Conservation (phyloP, 1,140 invertebrate species). For the Caenorhabditis briggsae region DNA sequence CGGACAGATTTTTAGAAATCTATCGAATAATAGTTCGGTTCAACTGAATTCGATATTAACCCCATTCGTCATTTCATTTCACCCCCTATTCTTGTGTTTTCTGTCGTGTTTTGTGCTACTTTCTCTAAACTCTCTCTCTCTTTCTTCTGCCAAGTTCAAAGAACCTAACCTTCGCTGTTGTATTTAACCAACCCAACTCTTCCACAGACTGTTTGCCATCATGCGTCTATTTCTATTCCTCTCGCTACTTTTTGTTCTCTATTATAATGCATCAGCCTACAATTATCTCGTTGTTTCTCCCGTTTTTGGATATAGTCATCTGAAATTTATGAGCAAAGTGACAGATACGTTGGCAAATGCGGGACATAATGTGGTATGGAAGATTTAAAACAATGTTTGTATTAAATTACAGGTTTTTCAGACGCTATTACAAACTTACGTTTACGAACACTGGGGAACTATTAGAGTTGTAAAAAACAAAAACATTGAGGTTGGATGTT, state of each 20-base stretch:
- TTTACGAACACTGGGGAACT: slow-evolving; percentile 31
- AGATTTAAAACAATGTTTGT: too few relatives aligned
- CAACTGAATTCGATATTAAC: too few relatives aligned
- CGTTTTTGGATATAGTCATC: slow-evolving; percentile 22
- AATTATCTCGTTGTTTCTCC: slow-evolving; percentile 27
- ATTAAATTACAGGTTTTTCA: not conserved
- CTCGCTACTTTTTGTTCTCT: slow-evolving; percentile 1
- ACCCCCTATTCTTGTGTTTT: not conserved
- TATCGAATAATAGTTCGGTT: too few relatives aligned
- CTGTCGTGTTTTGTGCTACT: not conserved
- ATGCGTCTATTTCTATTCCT: slow-evolving; percentile 4
- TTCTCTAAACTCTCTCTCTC: not conserved
- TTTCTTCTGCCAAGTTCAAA: slow-evolving; percentile 13
- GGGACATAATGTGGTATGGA: slow-evolving; percentile 27
- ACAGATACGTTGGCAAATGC: not conserved
- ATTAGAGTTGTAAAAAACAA: slow-evolving; percentile 12
- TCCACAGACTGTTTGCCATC: not conserved
- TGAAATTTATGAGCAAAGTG: slow-evolving; percentile 29
- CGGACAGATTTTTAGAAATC: too few relatives aligned
- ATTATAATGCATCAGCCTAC: not conserved
- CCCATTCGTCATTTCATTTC: too few relatives aligned
- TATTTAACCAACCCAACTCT: slow-evolving; percentile 24
- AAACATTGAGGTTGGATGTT: not conserved
- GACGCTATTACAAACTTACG: slow-evolving; percentile 9
- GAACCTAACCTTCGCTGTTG: not conserved